A percentile compares a stretch with the other conserved stretches of the same genome.
Conservation (phyloP, 2,113 vertebrate genomes). For the Lophochroa leadbeateri region DNA sequence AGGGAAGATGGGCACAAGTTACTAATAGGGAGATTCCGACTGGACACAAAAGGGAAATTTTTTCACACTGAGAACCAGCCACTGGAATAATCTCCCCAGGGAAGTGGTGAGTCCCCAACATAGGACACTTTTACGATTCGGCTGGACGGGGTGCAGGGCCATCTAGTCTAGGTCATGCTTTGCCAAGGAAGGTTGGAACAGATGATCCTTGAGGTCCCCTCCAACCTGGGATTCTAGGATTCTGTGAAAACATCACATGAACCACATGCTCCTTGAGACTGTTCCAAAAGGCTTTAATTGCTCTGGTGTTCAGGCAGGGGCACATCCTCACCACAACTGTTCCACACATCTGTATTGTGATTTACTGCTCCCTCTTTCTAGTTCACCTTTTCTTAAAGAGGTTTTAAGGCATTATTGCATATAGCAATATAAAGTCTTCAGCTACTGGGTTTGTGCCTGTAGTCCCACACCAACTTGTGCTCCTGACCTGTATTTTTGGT, state of each 20-base stretch:
- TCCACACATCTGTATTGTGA: rapidly evolving
- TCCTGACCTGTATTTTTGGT: not conserved
- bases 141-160: not conserved
- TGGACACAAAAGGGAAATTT: not conserved
- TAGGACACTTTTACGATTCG: not conserved
- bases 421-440: not conserved
- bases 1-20: not conserved
- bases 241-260: not conserved
- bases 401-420: not conserved
- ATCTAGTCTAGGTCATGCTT: not conserved
- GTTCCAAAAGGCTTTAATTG: not conserved
- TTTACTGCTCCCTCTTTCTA: not conserved
- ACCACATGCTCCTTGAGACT: not conserved
- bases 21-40: not conserved
- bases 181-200: not conserved
- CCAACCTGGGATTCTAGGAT: not conserved
- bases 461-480: not conserved
- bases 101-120: not conserved
- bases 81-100: not conserved
- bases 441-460: rapidly evolving
- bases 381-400: not conserved
- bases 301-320: not conserved
- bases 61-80: not conserved
- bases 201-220: not conserved
- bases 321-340: not conserved